phyloP scores from a whole-genome alignment of 2,113 vertebrate genomes.

The Thermophis baileyi region DNA sequence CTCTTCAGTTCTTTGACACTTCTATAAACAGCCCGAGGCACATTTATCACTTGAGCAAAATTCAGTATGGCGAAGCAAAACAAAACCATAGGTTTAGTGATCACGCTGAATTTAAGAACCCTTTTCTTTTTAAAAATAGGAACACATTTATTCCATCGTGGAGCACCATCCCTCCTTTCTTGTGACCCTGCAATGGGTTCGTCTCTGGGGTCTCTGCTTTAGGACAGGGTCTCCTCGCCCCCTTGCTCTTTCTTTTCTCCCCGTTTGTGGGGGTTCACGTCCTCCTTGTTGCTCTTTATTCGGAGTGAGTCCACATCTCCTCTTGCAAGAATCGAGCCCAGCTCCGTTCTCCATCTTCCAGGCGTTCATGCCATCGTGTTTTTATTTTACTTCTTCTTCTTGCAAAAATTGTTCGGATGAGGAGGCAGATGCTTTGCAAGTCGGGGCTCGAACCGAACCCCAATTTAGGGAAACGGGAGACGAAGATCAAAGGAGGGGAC shows the following conservation, averaged over 20 bases:
- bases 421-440: background rate
- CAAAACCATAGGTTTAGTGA: background rate
- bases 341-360: background rate
- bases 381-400: background rate
- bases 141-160: background rate
- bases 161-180: background rate
- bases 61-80: background rate
- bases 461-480: background rate
- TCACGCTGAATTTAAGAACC: background rate
- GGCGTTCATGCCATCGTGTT: background rate
- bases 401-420: accelerated
- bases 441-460: accelerated
- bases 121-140: background rate
- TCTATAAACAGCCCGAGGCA: slow-evolving; percentile 13
- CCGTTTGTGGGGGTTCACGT: accelerated
- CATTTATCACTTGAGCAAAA: slow-evolving; percentile 13
- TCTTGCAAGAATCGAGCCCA: background rate
- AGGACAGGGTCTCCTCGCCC: background rate
- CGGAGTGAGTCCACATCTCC: background rate
- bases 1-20: background rate
- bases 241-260: background rate
- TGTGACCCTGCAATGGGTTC: background rate
- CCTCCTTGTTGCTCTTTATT: background rate
- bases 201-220: background rate
- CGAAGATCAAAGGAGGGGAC: background rate